Percentiles rank a stretch among this genome's conserved stretches.
Evolutionary conservation across 2,113 vertebrate species (phyloP).

Genomic region (Atractosteus spatula): DNA sequence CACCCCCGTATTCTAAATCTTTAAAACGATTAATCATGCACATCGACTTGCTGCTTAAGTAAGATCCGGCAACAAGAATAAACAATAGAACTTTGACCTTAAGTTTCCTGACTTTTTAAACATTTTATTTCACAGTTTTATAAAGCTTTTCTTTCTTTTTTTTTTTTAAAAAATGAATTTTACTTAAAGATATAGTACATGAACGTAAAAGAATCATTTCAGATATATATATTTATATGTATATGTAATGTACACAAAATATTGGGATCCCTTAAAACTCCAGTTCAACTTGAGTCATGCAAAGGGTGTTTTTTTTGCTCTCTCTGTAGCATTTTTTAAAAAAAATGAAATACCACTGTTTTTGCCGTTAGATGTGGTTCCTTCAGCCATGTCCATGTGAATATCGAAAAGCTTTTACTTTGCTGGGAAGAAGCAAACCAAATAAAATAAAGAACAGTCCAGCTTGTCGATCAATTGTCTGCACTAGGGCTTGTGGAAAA

Average conservation of each 20-base stretch:
- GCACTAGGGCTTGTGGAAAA: constrained; percentile 10
- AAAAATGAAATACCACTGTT: constrained; percentile 19
- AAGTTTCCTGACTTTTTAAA: constrained; percentile 38
- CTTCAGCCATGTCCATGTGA: not conserved
- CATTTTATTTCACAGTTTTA: constrained; percentile 72
- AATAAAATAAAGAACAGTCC: not conserved
- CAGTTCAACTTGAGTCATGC: constrained; percentile 24
- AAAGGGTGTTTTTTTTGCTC: constrained; percentile 24
- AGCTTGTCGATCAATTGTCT: constrained; percentile 3
- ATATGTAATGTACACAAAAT: constrained; percentile 30
- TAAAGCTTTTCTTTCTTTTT: constrained; percentile 72
- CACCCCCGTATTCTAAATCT: constrained; percentile 48
- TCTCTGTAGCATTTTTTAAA: constrained; percentile 11
- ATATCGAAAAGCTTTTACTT: not conserved
- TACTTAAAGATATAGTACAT: constrained; percentile 67
- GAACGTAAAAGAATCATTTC: constrained; percentile 65
- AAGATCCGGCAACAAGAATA: constrained; percentile 34
- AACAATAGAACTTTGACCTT: constrained; percentile 25
- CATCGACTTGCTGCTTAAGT: constrained; percentile 32
- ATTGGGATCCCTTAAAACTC: constrained; percentile 26
- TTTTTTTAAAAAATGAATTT: constrained; percentile 55
- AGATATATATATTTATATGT: constrained; percentile 42
- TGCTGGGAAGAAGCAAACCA: constrained; percentile 30
- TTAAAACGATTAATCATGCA: constrained; percentile 38
- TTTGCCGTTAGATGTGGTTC: constrained; percentile 13